These are phyloP conservation scores for Stichodactyla helianthus DNA, from an alignment of 64 coral and sea anemone species.

Conservation along the genomic window DNA sequence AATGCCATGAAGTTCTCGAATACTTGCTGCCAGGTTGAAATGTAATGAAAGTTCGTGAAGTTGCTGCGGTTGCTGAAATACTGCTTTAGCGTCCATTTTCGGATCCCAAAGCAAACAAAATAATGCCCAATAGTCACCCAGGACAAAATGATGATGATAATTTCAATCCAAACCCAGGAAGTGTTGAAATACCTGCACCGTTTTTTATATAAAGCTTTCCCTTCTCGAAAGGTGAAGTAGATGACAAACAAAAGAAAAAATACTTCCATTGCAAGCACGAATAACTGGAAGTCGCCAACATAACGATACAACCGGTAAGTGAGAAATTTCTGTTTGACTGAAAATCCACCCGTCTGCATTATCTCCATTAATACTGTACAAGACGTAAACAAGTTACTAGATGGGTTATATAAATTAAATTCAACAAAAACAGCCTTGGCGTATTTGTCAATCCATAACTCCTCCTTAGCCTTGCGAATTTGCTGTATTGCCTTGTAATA, in stretches of 20 bases:
- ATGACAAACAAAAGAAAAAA: constrained; percentile 62
- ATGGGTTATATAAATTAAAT: constrained; percentile 83
- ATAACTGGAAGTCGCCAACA: constrained; percentile 88
- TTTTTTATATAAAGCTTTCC: constrained; percentile 47
- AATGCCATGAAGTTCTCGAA: constrained; percentile 79
- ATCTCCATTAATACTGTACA: constrained; percentile 67
- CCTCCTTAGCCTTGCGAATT: constrained; percentile 29
- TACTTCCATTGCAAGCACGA: constrained; percentile 76
- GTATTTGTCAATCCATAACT: constrained; percentile 67
- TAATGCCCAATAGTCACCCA: constrained; percentile 67
- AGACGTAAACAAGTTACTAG: constrained; percentile 79
- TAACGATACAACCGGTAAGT: constrained; percentile 77
- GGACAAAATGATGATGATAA: constrained; percentile 39
- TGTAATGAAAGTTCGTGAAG: constrained; percentile 77
- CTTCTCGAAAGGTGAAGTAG: constrained; percentile 75
- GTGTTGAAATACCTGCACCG: constrained; percentile 47
- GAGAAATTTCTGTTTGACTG: constrained; percentile 45
- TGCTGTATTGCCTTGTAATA: constrained; percentile 66
- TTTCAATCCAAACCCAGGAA: constrained; percentile 68
- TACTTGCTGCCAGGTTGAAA: constrained; percentile 73
- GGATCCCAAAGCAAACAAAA: constrained; percentile 66
- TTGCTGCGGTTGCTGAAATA: constrained; percentile 53
- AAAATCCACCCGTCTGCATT: constrained; percentile 60
- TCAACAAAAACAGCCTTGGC: constrained; percentile 77
- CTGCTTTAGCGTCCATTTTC: constrained; percentile 59